A percentile compares a stretch with the other conserved stretches of the same genome.
Evolutionary conservation across 35 echinoderm and acorn worm genomes (phyloP).

Genomic region (Amphiura filiformis): DNA sequence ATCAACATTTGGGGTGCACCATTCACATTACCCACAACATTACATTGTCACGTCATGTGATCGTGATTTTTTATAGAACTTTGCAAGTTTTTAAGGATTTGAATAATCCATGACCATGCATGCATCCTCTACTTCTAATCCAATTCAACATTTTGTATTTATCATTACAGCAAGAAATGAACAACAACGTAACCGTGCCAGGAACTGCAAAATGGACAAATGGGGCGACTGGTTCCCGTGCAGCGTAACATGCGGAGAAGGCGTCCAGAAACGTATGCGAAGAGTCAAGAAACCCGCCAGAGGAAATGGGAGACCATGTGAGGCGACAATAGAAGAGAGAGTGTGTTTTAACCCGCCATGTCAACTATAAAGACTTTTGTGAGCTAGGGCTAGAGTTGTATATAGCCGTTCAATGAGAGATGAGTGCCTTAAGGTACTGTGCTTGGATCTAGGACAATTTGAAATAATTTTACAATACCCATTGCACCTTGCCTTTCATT

Average conservation of each 20-base stretch:
- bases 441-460: no score
- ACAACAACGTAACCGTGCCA: neutral
- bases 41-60: no score
- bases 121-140: neutral
- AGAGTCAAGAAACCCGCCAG: slow-evolving; percentile 40
- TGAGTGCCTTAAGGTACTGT: no score
- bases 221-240: slow-evolving; percentile 74
- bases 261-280: slow-evolving; percentile 53
- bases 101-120: neutral
- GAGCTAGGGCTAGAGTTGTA: no score
- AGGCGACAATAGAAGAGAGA: slow-evolving; percentile 56
- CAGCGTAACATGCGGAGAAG: slow-evolving; percentile 60
- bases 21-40: neutral
- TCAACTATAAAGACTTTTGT: neutral
- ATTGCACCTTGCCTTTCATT: no score
- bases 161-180: no score
- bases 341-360: slow-evolving; percentile 29
- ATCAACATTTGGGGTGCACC: neutral
- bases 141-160: no score
- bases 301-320: slow-evolving; percentile 53
- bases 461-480: no score
- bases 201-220: slow-evolving; percentile 66
- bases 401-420: no score
- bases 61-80: no score
- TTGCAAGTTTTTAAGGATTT: neutral